Evolutionary conservation across 2,797 vertebrate genomes (phyloP).

Genomic region (Octomys mimax): DNA sequence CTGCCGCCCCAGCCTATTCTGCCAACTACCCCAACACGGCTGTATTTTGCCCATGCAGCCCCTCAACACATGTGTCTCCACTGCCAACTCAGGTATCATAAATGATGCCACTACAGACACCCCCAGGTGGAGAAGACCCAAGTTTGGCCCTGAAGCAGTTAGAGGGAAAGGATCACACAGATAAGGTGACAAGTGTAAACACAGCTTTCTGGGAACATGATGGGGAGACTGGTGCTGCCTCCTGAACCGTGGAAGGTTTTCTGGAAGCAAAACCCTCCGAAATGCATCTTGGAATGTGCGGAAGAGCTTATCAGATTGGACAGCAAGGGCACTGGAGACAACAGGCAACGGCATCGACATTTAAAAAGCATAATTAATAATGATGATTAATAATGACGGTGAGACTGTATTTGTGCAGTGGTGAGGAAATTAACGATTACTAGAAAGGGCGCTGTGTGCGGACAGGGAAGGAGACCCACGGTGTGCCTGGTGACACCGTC

Average conservation of each 20-base stretch:
- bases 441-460: slow-evolving; percentile 41
- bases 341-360: background rate
- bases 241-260: background rate
- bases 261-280: background rate
- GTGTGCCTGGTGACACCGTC: slow-evolving; percentile 4
- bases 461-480: background rate
- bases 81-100: background rate
- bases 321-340: background rate
- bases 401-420: slow-evolving; percentile 32
- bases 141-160: background rate
- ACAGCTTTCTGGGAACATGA: background rate
- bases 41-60: slow-evolving; percentile 36
- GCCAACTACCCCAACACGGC: slow-evolving; percentile 46
- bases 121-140: background rate
- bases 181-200: background rate
- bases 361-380: slow-evolving; percentile 51
- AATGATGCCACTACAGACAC: slow-evolving; percentile 1
- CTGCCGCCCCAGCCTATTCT: slow-evolving; percentile 54
- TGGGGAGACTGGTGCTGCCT: background rate
- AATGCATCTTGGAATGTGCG: background rate
- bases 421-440: slow-evolving; percentile 62
- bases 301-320: background rate
- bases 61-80: slow-evolving; percentile 26
- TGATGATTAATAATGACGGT: slow-evolving; percentile 41
- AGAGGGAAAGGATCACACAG: background rate